Evolutionary conservation across 2,797 vertebrate genomes (phyloP).

Genomic region (Leptodactylus fallax): DNA sequence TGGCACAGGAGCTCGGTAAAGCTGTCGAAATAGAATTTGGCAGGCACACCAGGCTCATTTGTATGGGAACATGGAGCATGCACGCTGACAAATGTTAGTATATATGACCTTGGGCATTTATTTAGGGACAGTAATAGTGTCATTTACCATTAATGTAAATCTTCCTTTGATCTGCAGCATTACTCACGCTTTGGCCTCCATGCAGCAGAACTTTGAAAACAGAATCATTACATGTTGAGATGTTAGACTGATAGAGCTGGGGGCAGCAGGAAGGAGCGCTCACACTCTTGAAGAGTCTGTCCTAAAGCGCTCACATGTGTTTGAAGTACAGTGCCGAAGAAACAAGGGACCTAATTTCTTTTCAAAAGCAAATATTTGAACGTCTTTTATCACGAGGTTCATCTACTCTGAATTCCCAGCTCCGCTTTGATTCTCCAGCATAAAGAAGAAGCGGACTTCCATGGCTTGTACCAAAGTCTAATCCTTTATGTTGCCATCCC

Average conservation of each 20-base stretch:
- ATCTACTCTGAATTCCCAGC: slow-evolving; percentile 35
- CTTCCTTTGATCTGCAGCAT: slow-evolving; percentile 18
- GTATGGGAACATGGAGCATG: slow-evolving; percentile 9
- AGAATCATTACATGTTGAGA: neutral
- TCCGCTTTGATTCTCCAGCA: slow-evolving; percentile 33
- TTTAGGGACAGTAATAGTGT: neutral
- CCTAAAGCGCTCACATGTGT: neutral
- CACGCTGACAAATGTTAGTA: slow-evolving; percentile 28
- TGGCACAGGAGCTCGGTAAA: neutral
- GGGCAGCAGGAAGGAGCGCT: neutral
- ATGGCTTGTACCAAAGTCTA: slow-evolving; percentile 18
- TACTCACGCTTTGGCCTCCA: neutral
- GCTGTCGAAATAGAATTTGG: slow-evolving; percentile 38
- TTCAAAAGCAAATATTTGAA: slow-evolving; percentile 52
- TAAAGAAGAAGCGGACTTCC: slow-evolving; percentile 20
- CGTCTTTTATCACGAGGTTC: slow-evolving; percentile 42
- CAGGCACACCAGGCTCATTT: slow-evolving; percentile 34
- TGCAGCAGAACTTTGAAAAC: neutral
- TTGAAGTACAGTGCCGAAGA: slow-evolving; percentile 41
- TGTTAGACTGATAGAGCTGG: neutral
- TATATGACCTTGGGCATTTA: slow-evolving; percentile 48
- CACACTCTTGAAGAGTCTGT: slow-evolving; percentile 4
- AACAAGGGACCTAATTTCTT: slow-evolving; percentile 37
- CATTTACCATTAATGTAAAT: slow-evolving; percentile 14
- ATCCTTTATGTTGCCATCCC: slow-evolving; percentile 31